These are phyloP conservation scores for Gortyna flavago DNA, from an alignment of 2,888 invertebrate species.

Conservation along the genomic window DNA sequence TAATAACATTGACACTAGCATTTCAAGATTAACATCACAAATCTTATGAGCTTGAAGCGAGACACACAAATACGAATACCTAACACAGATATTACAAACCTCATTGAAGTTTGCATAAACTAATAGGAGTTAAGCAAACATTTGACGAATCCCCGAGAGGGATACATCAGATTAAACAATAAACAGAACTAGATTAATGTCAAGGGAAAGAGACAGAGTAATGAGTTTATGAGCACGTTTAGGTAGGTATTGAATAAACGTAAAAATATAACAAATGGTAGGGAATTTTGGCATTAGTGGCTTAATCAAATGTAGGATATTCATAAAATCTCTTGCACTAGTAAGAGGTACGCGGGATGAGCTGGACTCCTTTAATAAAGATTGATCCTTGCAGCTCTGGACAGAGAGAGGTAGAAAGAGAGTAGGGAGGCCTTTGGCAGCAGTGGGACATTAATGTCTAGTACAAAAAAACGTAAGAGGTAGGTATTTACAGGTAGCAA, in stretches of 20 bases:
- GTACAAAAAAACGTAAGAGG: background rate
- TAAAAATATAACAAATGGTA: background rate
- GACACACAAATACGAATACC: constrained; percentile 31
- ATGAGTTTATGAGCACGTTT: constrained; percentile 1
- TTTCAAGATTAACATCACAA: constrained; percentile 11
- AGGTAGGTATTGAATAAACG: background rate
- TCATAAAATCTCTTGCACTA: background rate
- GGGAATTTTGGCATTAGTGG: background rate
- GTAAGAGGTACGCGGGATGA: background rate
- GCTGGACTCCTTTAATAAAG: background rate
- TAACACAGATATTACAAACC: constrained; percentile 19
- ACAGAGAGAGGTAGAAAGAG: background rate
- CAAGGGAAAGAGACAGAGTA: background rate
- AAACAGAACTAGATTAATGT: constrained; percentile 25
- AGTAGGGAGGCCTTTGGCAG: background rate
- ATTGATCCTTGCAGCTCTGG: background rate
- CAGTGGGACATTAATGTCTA: background rate
- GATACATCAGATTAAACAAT: constrained; percentile 33
- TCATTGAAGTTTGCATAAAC: constrained; percentile 16
- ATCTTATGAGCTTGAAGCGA: constrained; percentile 2
- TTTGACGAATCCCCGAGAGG: constrained; percentile 24
- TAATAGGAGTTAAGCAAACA: constrained; percentile 48
- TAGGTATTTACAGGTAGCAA: background rate
- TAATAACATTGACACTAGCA: constrained; percentile 4
- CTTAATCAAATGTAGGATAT: background rate